These are phyloP conservation scores for Wiebesia pumilae DNA, from an alignment of 1,140 invertebrate species.

Conservation along the genomic window DNA sequence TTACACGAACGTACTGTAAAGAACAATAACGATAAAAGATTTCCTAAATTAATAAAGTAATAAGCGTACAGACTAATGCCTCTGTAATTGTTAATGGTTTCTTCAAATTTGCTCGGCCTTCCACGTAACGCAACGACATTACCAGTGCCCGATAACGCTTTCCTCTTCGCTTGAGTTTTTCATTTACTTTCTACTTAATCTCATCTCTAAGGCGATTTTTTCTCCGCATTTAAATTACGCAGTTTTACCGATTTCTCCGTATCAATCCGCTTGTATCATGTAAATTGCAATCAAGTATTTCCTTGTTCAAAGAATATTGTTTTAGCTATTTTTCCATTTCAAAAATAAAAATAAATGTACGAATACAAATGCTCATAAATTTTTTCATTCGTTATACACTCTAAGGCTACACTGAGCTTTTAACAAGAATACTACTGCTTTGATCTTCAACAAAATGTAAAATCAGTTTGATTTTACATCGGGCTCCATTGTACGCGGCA, in stretches of 20 bases:
- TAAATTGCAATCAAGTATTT: no score
- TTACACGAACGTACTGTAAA: neutral
- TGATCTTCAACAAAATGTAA: neutral
- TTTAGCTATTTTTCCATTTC: no score
- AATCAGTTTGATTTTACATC: neutral
- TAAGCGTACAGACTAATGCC: neutral
- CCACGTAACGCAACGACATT: conserved; percentile 12
- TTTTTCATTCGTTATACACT: no score
- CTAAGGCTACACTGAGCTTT: neutral
- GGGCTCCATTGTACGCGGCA: neutral
- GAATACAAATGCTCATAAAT: no score
- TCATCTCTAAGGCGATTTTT: neutral
- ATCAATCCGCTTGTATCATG: no score
- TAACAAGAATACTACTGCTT: neutral
- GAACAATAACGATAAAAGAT: neutral
- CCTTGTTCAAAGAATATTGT: no score
- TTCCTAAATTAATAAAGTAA: conserved; percentile 27
- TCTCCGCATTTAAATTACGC: no score
- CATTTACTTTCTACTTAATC: neutral
- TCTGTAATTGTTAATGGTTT: neutral
- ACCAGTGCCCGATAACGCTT: neutral
- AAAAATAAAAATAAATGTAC: no score
- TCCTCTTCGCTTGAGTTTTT: conserved; percentile 1
- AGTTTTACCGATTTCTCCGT: no score
- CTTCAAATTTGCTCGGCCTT: conserved; percentile 6